These are phyloP conservation scores for Syngnathus typhle DNA, from an alignment of 2,113 vertebrate genomes.

Conservation along the genomic window DNA sequence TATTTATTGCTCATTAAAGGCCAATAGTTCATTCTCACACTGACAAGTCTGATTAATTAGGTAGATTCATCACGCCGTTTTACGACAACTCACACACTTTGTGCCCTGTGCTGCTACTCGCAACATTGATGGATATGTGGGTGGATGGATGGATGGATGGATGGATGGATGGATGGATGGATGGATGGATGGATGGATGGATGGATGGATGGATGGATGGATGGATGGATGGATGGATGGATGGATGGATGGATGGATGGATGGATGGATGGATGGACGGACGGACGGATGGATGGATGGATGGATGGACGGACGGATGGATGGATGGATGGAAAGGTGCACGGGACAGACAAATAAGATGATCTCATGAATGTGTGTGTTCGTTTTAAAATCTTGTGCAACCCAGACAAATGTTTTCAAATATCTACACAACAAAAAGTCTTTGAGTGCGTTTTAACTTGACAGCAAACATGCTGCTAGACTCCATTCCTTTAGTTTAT, in stretches of 20 bases:
- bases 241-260: constrained; percentile 25
- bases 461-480: too few relatives aligned
- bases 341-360: neutral
- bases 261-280: constrained; percentile 26
- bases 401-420: too few relatives aligned
- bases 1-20: constrained; percentile 59
- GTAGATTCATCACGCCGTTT: constrained; percentile 50
- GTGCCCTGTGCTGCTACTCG: constrained; percentile 4
- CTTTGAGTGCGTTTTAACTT: too few relatives aligned
- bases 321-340: constrained; percentile 22
- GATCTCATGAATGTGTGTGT: neutral
- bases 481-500: too few relatives aligned
- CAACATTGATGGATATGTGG: constrained; percentile 17
- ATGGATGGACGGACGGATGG: too few relatives aligned
- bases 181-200: constrained; percentile 25
- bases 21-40: constrained; percentile 50
- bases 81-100: constrained; percentile 28
- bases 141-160: constrained; percentile 25
- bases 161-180: constrained; percentile 25
- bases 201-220: constrained; percentile 25
- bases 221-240: constrained; percentile 25
- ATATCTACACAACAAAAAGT: too few relatives aligned
- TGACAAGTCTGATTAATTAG: constrained; percentile 56
- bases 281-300: constrained; percentile 22
- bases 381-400: too few relatives aligned